Conservation (phyloP, 2,888 invertebrate species). For the Drosophila longiperda region DNA sequence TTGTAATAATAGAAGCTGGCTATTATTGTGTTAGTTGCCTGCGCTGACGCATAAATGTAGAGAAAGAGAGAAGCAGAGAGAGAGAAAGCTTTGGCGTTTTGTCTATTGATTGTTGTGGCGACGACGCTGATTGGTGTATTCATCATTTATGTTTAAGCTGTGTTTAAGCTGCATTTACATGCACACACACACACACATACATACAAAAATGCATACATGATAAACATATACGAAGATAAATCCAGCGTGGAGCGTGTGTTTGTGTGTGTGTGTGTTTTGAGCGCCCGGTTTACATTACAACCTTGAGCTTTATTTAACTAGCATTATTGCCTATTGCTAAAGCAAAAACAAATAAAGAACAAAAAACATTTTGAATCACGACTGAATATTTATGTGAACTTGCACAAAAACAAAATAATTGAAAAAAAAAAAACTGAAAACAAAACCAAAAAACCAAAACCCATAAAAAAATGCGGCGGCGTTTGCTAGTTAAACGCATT, state of each 20-base stretch:
- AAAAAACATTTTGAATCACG: constrained; percentile 70
- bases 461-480: constrained; percentile 17
- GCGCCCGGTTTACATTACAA: constrained; percentile 59
- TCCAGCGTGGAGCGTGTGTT: constrained; percentile 24
- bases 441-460: constrained; percentile 14
- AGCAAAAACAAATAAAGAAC: constrained; percentile 21
- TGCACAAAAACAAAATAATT: constrained; percentile 52
- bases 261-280: constrained; percentile 24
- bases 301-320: constrained; percentile 73
- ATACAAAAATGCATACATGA: background rate
- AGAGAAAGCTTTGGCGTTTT: constrained; percentile 7
- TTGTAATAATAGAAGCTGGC: background rate
- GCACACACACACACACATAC: background rate
- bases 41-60: background rate
- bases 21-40: constrained; percentile 1
- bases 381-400: constrained; percentile 75
- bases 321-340: constrained; percentile 25
- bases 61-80: background rate
- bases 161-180: constrained; percentile 72
- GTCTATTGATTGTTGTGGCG: constrained; percentile 1
- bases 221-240: constrained; percentile 11
- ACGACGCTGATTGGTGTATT: constrained; percentile 29
- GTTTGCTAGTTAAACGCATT: constrained; percentile 43
- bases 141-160: constrained; percentile 35
- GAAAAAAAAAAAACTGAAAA: constrained; percentile 16